Evolutionary conservation across 2,797 vertebrate genomes (phyloP), one percentile per base, ranked within the genome.

Genomic region (Pogoniulus pusillus): DNA sequence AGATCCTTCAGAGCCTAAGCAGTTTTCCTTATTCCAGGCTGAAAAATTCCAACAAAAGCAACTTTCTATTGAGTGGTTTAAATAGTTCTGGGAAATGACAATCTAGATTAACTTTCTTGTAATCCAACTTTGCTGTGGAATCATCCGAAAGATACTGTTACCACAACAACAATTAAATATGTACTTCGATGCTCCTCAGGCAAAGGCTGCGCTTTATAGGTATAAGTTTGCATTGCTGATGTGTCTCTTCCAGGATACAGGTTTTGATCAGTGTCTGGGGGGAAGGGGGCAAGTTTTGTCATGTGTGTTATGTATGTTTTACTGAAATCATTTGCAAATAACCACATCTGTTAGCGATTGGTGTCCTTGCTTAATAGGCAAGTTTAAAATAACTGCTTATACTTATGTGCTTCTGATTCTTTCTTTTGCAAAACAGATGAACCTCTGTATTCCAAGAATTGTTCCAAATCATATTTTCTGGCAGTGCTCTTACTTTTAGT

Each of bases 401-500:
- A 58, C 83, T 91, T 93, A 76, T 65, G 73, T 88, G 89, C 91
- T 94, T 93, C 91, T 94, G 93, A 93, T 94, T 90, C 73, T 96
- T 97, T 97, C 96, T 82, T 93, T 94, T 85, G 89, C 84, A 85
- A 94, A 94, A 87, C 91, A 93, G 76, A 93, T 91, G 91, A 94
- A 94, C 91, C 91, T 94, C 89, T 94, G 89, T 93, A 93, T 91
- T 93, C 92, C 97, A 97, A 96, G 94, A 97, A 96, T 95, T 95
- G 95, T 97, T 97, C 96, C 91, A 97, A 96, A 95, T 97, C 74
- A 77, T 94, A 89, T 94, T 97, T 97, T 93, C 94, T 97, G 97
- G 97, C 97, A 97, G 39, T 77, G 29, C 64, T 89, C 39, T 94
- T 58, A 85, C 91, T 95, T 97, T 94, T 95, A 97, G 96, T 94